A percentile compares a stretch with the other conserved stretches of the same genome.
Conservation (phyloP, 2,113 vertebrate genomes). For the Pelobates fuscus region DNA sequence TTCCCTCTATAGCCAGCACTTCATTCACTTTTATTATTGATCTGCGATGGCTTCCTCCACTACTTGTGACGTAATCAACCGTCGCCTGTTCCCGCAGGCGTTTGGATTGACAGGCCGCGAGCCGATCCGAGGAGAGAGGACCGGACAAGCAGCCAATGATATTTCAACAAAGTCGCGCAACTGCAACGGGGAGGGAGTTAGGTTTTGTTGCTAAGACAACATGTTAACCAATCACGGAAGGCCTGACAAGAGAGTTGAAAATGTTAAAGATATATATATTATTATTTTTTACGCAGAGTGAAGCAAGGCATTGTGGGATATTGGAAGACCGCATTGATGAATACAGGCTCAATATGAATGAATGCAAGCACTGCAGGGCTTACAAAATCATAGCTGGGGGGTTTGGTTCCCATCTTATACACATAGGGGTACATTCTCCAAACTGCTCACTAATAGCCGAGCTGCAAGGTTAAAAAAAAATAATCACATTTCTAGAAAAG, state of each 20-base stretch:
- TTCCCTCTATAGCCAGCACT: not conserved
- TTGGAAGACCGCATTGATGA: not conserved
- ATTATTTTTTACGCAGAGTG: too few species aligned
- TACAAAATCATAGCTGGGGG: too few species aligned
- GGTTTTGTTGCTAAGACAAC: not conserved
- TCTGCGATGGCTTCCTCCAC: not conserved
- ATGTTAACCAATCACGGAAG: not conserved
- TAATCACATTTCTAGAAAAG: too few species aligned
- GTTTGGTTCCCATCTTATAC: too few species aligned
- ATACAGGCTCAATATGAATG: not conserved
- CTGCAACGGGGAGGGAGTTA: not conserved
- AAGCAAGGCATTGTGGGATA: slow-evolving; percentile 20
- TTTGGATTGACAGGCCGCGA: not conserved
- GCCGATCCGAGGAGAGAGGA: not conserved
- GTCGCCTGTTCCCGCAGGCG: not conserved
- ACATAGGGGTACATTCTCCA: too few species aligned
- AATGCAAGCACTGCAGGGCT: too few species aligned
- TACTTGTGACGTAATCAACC: slow-evolving; percentile 1
- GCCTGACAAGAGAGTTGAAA: not conserved
- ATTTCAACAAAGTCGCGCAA: not conserved
- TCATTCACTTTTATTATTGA: slow-evolving; percentile 14
- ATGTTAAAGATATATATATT: too few species aligned
- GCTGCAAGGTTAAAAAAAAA: too few species aligned
- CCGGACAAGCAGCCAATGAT: not conserved
- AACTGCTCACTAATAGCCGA: too few species aligned